phyloP scores from a whole-genome alignment of 2,113 vertebrate species.

The Enhydra lutris region DNA sequence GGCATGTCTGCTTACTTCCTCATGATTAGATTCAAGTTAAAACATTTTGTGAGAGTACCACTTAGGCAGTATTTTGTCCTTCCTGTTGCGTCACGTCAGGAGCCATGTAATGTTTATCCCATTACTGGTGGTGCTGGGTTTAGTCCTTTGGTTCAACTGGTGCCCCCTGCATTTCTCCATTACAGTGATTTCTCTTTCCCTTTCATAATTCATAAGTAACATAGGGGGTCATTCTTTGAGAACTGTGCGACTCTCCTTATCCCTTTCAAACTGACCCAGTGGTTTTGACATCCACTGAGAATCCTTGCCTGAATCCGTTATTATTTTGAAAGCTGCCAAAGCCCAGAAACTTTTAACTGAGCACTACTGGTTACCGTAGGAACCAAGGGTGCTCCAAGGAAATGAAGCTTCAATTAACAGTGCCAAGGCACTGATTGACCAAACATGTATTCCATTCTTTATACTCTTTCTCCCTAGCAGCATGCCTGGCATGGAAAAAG shows the following conservation, averaged over 20 bases:
- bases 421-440: not conserved
- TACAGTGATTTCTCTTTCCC: not conserved
- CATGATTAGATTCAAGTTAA: not conserved
- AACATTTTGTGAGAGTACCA: not conserved
- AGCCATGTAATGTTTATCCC: not conserved
- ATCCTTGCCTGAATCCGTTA: not conserved
- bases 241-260: not conserved
- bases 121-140: not conserved
- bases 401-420: not conserved
- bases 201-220: not conserved
- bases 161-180: not conserved
- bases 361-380: not conserved
- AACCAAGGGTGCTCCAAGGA: not conserved
- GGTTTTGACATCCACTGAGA: not conserved
- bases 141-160: not conserved
- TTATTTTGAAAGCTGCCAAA: not conserved
- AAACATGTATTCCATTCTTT: not conserved
- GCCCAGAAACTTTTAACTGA: not conserved
- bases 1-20: not conserved
- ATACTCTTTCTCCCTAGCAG: not conserved
- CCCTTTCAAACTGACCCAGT: not conserved
- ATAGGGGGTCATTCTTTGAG: not conserved
- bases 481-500: not conserved
- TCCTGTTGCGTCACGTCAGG: not conserved
- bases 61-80: not conserved